phyloP scores from a whole-genome alignment of 2,797 vertebrate genomes.

The Rhincodon typus region DNA sequence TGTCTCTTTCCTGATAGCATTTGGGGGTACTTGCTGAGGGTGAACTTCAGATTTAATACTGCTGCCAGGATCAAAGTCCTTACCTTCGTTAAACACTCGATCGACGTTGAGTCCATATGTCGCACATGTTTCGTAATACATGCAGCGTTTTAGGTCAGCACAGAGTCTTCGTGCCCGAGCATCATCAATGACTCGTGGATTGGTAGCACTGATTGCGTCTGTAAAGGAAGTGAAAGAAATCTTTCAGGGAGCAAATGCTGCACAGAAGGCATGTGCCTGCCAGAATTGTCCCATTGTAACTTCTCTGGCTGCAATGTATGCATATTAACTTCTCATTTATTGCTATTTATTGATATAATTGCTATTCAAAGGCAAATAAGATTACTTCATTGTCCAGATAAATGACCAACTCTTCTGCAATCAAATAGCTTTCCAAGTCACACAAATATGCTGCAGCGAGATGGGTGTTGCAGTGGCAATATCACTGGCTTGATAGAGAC shows the following conservation, averaged over 20 bases:
- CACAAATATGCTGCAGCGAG: not conserved
- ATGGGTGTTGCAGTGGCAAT: not conserved
- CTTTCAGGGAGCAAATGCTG: not conserved
- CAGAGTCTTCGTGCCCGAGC: conserved; percentile 63
- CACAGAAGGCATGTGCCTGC: not conserved
- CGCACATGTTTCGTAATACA: conserved; percentile 87
- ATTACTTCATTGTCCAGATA: not conserved
- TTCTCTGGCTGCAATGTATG: not conserved
- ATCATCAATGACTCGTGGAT: conserved; percentile 78
- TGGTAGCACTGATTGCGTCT: conserved; percentile 87
- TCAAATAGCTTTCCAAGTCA: not conserved
- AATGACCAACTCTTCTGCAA: not conserved
- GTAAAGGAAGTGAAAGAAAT: conserved; percentile 22
- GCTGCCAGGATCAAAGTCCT: not conserved
- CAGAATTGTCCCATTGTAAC: not conserved
- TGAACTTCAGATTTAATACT: not conserved
- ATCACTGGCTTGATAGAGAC: not conserved
- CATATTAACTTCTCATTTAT: not conserved
- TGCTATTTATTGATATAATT: not conserved
- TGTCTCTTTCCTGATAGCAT: not conserved
- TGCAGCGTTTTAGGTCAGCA: conserved; percentile 71
- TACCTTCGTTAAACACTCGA: conserved; percentile 84
- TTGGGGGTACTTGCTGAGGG: not conserved
- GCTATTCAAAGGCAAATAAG: not conserved
- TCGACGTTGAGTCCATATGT: conserved; percentile 90